Percentiles rank a stretch among this genome's conserved stretches.
Conservation (phyloP, 2,797 vertebrate species). For the Anas acuta region DNA sequence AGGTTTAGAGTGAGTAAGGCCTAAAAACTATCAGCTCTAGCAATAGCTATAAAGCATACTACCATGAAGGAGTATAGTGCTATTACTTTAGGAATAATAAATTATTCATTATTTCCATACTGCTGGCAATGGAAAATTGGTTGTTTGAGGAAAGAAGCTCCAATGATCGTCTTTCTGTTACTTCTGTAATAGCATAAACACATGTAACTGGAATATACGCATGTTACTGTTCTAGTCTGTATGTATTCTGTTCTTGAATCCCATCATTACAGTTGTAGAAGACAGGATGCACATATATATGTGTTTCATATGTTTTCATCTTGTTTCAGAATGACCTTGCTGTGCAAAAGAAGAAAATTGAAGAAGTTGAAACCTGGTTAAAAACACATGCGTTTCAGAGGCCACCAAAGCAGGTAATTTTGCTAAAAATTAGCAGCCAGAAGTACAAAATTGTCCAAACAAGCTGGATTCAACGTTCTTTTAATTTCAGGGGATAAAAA, state of each 20-base stretch:
- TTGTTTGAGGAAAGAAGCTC: not conserved
- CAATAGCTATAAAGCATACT: rapidly evolving
- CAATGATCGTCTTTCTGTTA: not conserved
- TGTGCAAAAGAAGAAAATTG: constrained; percentile 96
- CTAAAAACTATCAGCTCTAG: not conserved
- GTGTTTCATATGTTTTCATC: constrained; percentile 22
- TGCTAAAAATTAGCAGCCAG: not conserved
- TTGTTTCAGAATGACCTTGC: constrained; percentile 87
- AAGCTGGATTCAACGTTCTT: not conserved
- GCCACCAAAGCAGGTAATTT: constrained; percentile 76
- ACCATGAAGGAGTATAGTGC: too few species aligned
- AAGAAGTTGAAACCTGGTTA: constrained; percentile 94
- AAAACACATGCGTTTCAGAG: constrained; percentile 75
- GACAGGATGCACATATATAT: not conserved
- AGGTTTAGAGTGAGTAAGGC: not conserved
- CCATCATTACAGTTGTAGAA: not conserved
- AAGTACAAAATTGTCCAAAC: rapidly evolving
- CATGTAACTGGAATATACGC: rapidly evolving
- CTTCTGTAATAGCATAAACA: not conserved
- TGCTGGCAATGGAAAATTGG: not conserved
- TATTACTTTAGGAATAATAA: not conserved
- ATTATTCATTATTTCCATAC: not conserved
- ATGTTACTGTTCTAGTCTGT: not conserved
- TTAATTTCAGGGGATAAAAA: not conserved
- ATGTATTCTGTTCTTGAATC: not conserved